Base-by-base conservation (phyloP, 2,113 vertebrate genomes). In the Prionailurus bengalensis region DNA sequence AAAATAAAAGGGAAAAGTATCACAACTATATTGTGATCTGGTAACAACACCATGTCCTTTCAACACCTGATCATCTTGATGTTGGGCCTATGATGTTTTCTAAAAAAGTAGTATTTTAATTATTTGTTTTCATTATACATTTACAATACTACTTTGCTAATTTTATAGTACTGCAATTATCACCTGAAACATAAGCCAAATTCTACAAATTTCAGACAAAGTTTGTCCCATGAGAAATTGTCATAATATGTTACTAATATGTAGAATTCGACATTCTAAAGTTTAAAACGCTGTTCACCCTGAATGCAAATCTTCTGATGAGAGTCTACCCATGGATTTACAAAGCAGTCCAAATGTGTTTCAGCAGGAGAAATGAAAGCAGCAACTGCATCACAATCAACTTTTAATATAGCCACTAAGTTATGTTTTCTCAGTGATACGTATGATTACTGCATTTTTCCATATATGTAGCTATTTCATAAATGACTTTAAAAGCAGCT, bases 161-260 rank as follows among this genome's bases (percentile, higher is more conserved):
- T 51, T 93, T 93, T 85, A 63, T 51, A 93, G 21, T 55, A 94
- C 2, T 68, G 1, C 1, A 91, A 84, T 73, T 65, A 81, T 88
- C 89, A 83, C 6, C 13, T 58, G 63, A 97, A 97, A 87, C 14
- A 31, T 80, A 97, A 95, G 31, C 39, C 45, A 93, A 87, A 65
- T 83, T 17, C 63, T 86, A 91, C 7, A 91, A 73, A 95, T 91
- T 93, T 86, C n/a, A 71, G 25, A 85, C 17, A 76, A 90, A 86
- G 48, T 84, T 48, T 93, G 1, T 45, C 53, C 27, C 31, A 8
- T 76, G 19, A 97, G 13, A 79, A 84, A 94, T 29, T 89, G 48
- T 79, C 12, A 55, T 36, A 92, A 58, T 15, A 89, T 31, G 16
- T 65, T 86, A 83, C 61, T 83, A 88, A 71, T 21, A 76, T 80